phyloP scores from a whole-genome alignment of 2,113 vertebrate species.

The Notarius quadriscutis region DNA sequence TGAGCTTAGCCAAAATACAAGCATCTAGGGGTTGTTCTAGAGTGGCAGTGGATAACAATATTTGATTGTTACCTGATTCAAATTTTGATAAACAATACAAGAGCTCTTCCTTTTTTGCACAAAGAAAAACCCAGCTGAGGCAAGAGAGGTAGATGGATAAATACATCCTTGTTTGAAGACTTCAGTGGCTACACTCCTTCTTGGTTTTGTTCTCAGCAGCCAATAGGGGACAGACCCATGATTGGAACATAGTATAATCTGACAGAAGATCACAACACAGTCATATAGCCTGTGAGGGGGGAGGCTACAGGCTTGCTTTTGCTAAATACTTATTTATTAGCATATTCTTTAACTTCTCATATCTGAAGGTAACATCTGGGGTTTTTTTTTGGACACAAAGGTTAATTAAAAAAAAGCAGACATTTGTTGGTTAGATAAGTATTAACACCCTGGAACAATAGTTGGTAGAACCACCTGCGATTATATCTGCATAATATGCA shows the following conservation, averaged over 20 bases:
- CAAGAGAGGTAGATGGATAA: background rate
- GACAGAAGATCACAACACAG: background rate
- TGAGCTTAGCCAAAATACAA: background rate
- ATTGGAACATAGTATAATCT: background rate
- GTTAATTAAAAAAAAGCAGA: background rate
- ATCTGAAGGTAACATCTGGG: background rate
- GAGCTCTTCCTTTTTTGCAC: background rate
- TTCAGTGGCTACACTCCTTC: background rate
- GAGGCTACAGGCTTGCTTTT: background rate
- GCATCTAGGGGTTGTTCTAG: background rate
- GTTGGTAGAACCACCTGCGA: background rate
- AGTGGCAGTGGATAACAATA: background rate
- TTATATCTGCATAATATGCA: background rate
- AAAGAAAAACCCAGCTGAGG: background rate
- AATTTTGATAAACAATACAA: background rate
- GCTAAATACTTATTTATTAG: background rate
- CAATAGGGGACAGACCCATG: background rate
- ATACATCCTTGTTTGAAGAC: background rate
- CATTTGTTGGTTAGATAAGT: background rate
- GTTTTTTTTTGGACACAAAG: background rate
- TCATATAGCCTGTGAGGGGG: background rate
- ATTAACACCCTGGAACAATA: background rate
- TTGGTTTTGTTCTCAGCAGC: background rate
- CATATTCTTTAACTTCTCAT: background rate
- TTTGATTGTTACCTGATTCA: background rate